A percentile compares a stretch with the other conserved stretches of the same genome.
These are phyloP conservation scores for Sepiola atlantica DNA, from an alignment of 2,888 invertebrate species.

Conservation along the genomic window DNA sequence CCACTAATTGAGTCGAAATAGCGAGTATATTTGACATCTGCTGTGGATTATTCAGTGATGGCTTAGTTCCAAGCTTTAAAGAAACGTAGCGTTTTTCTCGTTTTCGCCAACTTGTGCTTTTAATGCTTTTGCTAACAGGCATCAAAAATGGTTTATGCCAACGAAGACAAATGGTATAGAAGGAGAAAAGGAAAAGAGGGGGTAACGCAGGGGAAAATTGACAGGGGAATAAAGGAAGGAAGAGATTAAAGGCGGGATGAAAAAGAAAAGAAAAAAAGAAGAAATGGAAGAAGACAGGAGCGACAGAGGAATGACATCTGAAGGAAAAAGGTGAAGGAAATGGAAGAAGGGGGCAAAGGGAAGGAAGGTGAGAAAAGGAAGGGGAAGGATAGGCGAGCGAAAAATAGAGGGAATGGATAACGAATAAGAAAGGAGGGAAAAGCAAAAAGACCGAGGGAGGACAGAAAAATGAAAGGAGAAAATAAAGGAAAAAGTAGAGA, in stretches of 20 bases:
- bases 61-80: neutral
- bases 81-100: neutral
- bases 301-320: no score
- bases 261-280: neutral
- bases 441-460: no score
- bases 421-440: no score
- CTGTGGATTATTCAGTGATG: neutral
- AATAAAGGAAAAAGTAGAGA: no score
- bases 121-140: neutral
- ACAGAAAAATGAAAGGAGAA: neutral
- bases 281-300: neutral
- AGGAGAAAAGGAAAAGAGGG: no score
- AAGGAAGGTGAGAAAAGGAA: neutral
- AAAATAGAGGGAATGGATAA: neutral
- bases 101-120: neutral
- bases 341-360: neutral
- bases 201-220: neutral
- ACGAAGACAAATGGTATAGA: neutral
- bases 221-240: neutral
- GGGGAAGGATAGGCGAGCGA: no score
- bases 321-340: neutral
- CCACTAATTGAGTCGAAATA: neutral
- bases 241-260: neutral
- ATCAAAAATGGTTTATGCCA: neutral
- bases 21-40: constrained; percentile 24